Evolutionary conservation across 2,797 vertebrate genomes (phyloP).

Genomic region (Botia almorhae): DNA sequence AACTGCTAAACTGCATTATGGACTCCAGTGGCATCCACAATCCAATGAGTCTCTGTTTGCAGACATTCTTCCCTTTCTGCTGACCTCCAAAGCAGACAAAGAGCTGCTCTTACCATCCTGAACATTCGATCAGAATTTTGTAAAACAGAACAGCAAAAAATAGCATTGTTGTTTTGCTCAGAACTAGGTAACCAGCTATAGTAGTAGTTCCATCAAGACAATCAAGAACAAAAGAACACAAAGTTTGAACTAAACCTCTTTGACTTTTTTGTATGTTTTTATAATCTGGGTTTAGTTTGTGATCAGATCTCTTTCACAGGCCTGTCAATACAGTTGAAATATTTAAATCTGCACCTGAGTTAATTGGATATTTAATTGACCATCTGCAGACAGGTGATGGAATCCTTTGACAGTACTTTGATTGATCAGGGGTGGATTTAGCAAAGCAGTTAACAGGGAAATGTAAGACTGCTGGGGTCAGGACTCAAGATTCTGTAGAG

Average conservation of each 20-base stretch:
- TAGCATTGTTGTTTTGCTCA: too few species aligned
- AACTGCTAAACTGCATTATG: too few species aligned
- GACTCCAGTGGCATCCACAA: too few species aligned
- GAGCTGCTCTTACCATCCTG: too few species aligned
- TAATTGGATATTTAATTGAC: constrained; percentile 85
- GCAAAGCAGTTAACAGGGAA: constrained; percentile 67
- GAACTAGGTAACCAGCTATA: too few species aligned
- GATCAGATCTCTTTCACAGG: constrained; percentile 47
- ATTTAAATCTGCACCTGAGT: constrained; percentile 80
- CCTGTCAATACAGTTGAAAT: constrained; percentile 79
- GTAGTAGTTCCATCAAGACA: too few species aligned
- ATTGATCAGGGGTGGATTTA: constrained; percentile 67
- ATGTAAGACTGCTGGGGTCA: constrained; percentile 54
- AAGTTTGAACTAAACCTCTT: neutral
- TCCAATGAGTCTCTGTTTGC: too few species aligned
- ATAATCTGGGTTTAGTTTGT: constrained; percentile 32
- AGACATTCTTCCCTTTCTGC: too few species aligned
- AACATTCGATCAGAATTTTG: too few species aligned
- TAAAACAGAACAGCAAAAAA: too few species aligned
- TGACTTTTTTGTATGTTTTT: neutral
- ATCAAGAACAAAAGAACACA: too few species aligned
- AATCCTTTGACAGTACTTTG: constrained; percentile 62
- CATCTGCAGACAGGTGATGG: constrained; percentile 76
- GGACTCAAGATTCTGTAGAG: constrained; percentile 13
- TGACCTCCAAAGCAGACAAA: too few species aligned